Evolutionary conservation across 2,888 invertebrate genomes (phyloP), one percentile per base, ranked within the genome.

Genomic region (Thereva unica): DNA sequence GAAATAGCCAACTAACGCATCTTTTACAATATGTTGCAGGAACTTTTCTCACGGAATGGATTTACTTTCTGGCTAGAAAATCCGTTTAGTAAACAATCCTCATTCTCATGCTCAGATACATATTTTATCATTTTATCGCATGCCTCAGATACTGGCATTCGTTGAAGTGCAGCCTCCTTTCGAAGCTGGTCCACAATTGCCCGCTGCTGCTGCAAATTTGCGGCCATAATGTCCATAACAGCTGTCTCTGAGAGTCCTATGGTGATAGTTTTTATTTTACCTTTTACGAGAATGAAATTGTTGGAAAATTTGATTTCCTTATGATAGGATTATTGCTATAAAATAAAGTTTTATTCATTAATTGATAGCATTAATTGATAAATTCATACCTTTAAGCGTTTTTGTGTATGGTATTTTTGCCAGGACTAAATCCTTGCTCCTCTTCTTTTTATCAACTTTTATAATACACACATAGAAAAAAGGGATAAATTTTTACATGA

Each of bases 11-110:
- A 23, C 23, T 23, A 23, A 23, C 23, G 23, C 23, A 23, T 23
- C 23, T 23, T n/a, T 89, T 92, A 95, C 69, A 95, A 85, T 73
- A 95, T 85, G 74, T 86, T 87, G 83, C 95, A 95, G 69, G 92
- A 91, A 77, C 92, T 93, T 83, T 95, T 96, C 83, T 96, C 95
- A 74, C 95, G 89, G 86, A 95, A 97, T 45, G 97, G 97, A 83
- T 97, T 97, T 12, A 95, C 94, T 81, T 95, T 94, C 80, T 96
- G 96, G 74, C 93, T 94, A 72, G 94, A 91, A 82, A 97, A 97
- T 42, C 97, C 97, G 73, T 95, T 92, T 73, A 97, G 86, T 54
- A 97, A 86, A 77, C 92, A 95, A 83, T 97, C 97, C 79, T 96
- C 96, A 76, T 93, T 92, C 78, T 94, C 92, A 77, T 96, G 95